Evolutionary conservation across 2,888 invertebrate species (phyloP), one percentile per base, ranked within the genome.

Genomic region (Morpho achilles): DNA sequence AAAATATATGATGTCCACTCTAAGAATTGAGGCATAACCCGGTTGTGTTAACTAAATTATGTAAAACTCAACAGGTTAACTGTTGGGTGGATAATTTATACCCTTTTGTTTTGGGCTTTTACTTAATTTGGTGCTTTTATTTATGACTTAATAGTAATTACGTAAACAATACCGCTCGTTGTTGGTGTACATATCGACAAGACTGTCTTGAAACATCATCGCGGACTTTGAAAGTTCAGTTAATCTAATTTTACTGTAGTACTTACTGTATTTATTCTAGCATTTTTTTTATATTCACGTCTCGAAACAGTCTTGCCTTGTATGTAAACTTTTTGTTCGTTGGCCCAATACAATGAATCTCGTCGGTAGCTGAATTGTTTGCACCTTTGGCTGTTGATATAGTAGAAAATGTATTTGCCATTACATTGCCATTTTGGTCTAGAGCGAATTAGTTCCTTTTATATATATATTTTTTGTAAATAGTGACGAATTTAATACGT

Each of bases 361-460:
- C 70, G 67, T 70, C 69, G 49, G 67, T 73, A 72, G 72, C 70
- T 70, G 70, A 75, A 75, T 76, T 76, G 71, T 74, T 74, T 72
- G 74, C 73, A 75, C 74, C 71, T 82, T 80, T 79, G 84, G 84
- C 82, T 84, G 82, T 81, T 79, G 67, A 78, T 69, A 74, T 80
- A 80, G 74, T 80, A 75, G 72, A 77, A 79, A 79, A 80, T 78
- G 77, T 82, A 69, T 83, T 86, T 89, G 89, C 89, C 89, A 89
- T 88, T 84, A 85, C 79, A 84, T 89, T 89, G 89, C 89, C 89
- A 90, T 88, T 87, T 87, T 78, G 86, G 87, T 86, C 79, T 86
- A 87, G 78, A 85, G 79, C 79, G 82, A 84, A 81, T 87, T 83
- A 89, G 89, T 90, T 90, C 89, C 89, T 89, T 82, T 82, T 73